phyloP scores from a whole-genome alignment of 2,113 vertebrate genomes.

The Colaptes auratus region DNA sequence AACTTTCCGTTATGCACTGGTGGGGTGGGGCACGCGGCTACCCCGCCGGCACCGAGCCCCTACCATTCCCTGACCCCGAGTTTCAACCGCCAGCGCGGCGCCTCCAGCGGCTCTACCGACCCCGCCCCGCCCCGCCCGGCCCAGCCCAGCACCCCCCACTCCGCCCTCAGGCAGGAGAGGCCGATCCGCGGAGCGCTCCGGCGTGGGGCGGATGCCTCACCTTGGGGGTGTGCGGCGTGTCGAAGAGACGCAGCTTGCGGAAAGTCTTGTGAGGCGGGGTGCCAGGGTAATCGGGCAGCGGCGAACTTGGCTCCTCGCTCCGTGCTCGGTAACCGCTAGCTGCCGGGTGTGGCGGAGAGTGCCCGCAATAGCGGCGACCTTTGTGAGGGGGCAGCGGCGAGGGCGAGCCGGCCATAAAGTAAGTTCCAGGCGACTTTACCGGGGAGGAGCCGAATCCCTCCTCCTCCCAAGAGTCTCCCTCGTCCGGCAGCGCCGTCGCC shows the following conservation, averaged over 20 bases:
- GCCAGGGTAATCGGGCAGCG: slow-evolving; percentile 86
- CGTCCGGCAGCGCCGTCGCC: slow-evolving; percentile 72
- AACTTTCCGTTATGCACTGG: background rate
- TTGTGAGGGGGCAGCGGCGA: slow-evolving; percentile 77
- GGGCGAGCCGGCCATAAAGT: slow-evolving; percentile 79
- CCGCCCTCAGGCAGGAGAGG: background rate
- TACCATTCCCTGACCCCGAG: background rate
- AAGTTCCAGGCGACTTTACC: slow-evolving; percentile 77
- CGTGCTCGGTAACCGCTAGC: slow-evolving; percentile 34
- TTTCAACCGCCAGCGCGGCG: background rate
- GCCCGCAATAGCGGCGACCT: slow-evolving; percentile 65
- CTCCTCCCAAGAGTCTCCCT: slow-evolving; percentile 87
- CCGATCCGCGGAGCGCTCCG: background rate
- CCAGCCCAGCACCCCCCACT: background rate
- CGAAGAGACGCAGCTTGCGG: slow-evolving; percentile 92
- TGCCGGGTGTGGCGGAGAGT: slow-evolving; percentile 13
- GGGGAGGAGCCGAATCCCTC: slow-evolving; percentile 87
- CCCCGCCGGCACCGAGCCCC: background rate
- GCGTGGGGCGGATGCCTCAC: slow-evolving; percentile 66
- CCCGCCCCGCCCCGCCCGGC: background rate
- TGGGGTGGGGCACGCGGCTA: background rate
- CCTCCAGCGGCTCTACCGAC: background rate
- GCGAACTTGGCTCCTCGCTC: slow-evolving; percentile 78
- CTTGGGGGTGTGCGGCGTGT: slow-evolving; percentile 97
- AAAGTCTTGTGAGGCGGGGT: slow-evolving; percentile 96